Base-by-base conservation (phyloP, 92 coral and sea anemone species). In the Parazoanthus darwini region DNA sequence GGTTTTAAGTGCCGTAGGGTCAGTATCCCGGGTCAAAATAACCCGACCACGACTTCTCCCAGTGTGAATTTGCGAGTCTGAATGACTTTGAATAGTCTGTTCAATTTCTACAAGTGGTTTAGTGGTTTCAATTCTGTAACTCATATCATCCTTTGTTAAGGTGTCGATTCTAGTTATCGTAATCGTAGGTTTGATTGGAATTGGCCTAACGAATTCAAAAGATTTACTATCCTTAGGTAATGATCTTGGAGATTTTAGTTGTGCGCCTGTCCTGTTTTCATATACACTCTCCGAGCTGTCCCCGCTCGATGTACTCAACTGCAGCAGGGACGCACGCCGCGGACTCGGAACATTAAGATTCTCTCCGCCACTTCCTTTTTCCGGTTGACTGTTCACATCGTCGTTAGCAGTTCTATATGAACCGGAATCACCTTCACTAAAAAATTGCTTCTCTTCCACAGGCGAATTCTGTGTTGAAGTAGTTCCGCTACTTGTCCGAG, bases 401-500 rank as follows among this genome's bases (percentile, higher is more conserved):
- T 97, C 99, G 35, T 95, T 95, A 56, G 99, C 99, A 66, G 99
- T 97, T 82, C 98, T 86, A 82, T 97, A 97, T 16, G 96, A 93
- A 54, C 96, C 99, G 9, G 98, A 95, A 38, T 96, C 99, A 71
- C 88, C 92, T 83, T 95, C 99, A 77, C 97, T 97, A 78, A 97
- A 94, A 90, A 94, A 97, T 20, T 92, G 93, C 81, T 94, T 93
- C 58, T 95, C 98, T 79, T 97, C 99, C 80, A 93, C 87, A 1
- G 98, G 97, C 58, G 99, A 95, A 56, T 96, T 89, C 82, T 94
- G 94, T 22, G 97, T 92, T 35, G 99, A 97, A 9, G 97, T 93
- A 10, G 99, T 94, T 44, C 94, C 94, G 83, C 98, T 95, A 81
- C 97, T 95, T 68, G 94, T 93, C 46, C 88, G 83, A 48, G 87